These are phyloP conservation scores for Potamarius usumacintae DNA, from an alignment of 2,113 vertebrate species.

Conservation along the genomic window DNA sequence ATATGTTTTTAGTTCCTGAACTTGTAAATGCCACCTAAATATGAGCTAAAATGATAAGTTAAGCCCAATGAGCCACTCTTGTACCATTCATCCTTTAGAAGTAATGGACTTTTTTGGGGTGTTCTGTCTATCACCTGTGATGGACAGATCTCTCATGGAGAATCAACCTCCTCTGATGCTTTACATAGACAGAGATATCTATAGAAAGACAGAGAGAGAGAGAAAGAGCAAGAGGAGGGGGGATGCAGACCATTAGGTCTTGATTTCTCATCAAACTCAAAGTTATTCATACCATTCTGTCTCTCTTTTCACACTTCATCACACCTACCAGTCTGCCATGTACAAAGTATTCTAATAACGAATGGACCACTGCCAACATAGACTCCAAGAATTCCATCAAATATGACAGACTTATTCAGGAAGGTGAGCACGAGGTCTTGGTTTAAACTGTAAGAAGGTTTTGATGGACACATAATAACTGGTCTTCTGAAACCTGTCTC, in stretches of 20 bases:
- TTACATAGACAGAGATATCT: constrained; percentile 1
- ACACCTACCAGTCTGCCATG: constrained; percentile 6
- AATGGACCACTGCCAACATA: constrained; percentile 20
- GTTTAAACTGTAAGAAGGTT: not conserved
- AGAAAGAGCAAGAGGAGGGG: not conserved
- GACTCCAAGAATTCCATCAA: constrained; percentile 5
- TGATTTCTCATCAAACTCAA: constrained; percentile 18
- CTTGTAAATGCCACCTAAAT: not conserved
- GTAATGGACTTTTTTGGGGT: not conserved
- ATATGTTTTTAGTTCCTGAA: not conserved
- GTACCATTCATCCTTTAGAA: not conserved
- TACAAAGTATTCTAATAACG: constrained; percentile 44
- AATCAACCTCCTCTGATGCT: constrained; percentile 19
- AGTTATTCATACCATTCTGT: not conserved
- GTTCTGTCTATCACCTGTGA: constrained; percentile 6
- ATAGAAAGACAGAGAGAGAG: not conserved
- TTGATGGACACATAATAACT: constrained; percentile 4
- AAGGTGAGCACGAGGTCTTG: constrained; percentile 13
- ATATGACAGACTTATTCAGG: constrained; percentile 18
- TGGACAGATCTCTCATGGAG: constrained; percentile 5
- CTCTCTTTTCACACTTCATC: constrained; percentile 3
- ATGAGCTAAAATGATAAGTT: not conserved
- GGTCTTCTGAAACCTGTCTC: not conserved
- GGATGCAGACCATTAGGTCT: constrained; percentile 32
- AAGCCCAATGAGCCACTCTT: not conserved